phyloP scores from a whole-genome alignment of 2,113 vertebrate species.

The Anolis carolinensis region DNA sequence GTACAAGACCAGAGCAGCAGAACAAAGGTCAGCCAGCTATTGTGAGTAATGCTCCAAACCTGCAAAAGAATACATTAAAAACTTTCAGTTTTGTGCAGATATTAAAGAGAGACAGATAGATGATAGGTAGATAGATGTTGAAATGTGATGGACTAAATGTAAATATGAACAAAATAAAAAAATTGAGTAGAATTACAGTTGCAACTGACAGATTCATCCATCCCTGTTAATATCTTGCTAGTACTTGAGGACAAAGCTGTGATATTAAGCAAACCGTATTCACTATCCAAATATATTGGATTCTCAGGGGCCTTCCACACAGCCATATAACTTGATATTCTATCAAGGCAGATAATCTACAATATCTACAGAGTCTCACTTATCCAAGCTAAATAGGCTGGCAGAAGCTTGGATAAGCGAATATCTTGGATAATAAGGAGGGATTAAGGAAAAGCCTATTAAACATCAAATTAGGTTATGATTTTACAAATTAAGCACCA shows the following conservation, averaged over 20 bases:
- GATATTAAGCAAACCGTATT: background rate
- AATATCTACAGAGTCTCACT: no score
- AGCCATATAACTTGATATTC: no score
- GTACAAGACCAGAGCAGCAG: conserved; percentile 82
- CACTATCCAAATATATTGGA: background rate
- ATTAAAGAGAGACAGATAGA: background rate
- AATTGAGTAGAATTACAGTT: background rate
- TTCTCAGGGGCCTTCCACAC: background rate
- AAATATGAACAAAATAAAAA: background rate
- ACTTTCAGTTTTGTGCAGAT: background rate
- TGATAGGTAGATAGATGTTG: background rate
- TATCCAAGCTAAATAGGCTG: no score
- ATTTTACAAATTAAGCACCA: no score
- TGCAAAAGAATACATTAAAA: conserved; percentile 28
- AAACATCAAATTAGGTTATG: no score
- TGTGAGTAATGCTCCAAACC: conserved; percentile 80
- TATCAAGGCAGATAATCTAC: no score
- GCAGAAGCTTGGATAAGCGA: no score
- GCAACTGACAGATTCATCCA: background rate
- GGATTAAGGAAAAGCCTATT: no score
- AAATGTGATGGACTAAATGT: background rate
- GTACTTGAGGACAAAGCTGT: background rate
- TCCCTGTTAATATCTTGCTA: background rate
- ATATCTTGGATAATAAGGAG: no score
- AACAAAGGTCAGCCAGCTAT: conserved; percentile 79